Base-by-base conservation (phyloP, 2,797 vertebrate species). In the Notoglanidium macrostoma region DNA sequence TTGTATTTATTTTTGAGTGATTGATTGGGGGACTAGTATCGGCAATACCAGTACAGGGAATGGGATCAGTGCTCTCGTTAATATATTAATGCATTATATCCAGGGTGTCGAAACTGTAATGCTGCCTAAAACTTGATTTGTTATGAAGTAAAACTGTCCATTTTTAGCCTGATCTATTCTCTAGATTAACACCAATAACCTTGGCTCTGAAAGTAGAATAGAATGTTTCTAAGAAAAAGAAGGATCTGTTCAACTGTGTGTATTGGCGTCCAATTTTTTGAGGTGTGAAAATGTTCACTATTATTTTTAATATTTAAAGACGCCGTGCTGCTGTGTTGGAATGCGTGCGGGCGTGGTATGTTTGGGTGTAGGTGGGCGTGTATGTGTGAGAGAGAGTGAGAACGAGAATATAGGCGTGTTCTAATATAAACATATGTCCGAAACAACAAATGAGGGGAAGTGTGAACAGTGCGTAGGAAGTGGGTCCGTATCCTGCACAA, bases 361-460 rank as follows among this genome's bases (percentile, higher is more conserved):
- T 74, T 61, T 85, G 40, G 49, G n/a, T 63, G 5, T 63, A 54
- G 49, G 35, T 57, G 35, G 44, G 32, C n/a, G 59, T 10, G 15
- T 32, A 32, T 49, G 77, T 1, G 55, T 26, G 23, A 15, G 32
- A 40, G 78, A 61, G 55, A 61, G 11, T 15, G 32, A 61, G 55
- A 80, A 61, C 11, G 14, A 67, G 44, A 32, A 51, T 49, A 49
- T 49, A 46, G 44, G 44, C 14, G 1, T 67, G 59, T 65, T 32
- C 44, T 35, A n/a, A 55, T 12, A 55, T 44, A 54, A 77, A 29
- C 72, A 77, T n/a, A 3, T 23, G 32, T 67, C 5, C 2, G 11
- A 73, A 32, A 46, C 46, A 87, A 76, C 9, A 81, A 70, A 80
- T 14, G 21, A 29, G n/a, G 32, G 76, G 87, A 85, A 88, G 57